phyloP scores from a whole-genome alignment of 2,113 vertebrate species.

The Callipepla squamata region DNA sequence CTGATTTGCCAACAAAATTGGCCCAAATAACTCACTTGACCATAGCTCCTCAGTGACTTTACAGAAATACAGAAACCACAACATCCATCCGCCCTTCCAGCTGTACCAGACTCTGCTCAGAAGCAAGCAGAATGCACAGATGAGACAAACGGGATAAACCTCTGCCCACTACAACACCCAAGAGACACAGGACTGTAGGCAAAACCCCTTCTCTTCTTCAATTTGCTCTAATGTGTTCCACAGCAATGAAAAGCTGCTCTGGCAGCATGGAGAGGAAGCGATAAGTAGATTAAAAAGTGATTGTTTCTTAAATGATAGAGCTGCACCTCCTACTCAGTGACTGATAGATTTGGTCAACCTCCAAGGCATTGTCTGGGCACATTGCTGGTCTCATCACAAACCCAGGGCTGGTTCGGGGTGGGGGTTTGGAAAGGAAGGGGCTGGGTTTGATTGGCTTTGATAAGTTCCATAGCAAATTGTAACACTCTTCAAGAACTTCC shows the following conservation, averaged over 20 bases:
- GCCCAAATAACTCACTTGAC: neutral
- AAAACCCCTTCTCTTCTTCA: neutral
- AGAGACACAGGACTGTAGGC: neutral
- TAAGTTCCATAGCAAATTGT: neutral
- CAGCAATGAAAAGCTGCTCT: neutral
- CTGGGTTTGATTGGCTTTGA: neutral
- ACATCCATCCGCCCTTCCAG: neutral
- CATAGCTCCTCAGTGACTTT: neutral
- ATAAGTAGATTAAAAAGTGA: neutral
- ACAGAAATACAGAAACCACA: neutral
- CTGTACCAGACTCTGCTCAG: neutral
- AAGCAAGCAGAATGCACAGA: neutral
- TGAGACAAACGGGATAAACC: neutral
- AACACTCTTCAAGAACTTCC: neutral
- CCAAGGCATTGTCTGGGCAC: neutral
- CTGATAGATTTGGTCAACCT: neutral
- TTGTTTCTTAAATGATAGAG: neutral
- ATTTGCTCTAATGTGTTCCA: neutral
- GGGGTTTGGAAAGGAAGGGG: neutral
- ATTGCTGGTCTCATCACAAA: neutral
- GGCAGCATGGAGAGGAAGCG: fast-evolving
- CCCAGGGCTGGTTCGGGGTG: neutral
- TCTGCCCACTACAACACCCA: neutral
- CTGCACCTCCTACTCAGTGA: neutral
- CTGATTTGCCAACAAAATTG: neutral